These are phyloP conservation scores for Neofelis nebulosa DNA, from an alignment of 2,113 vertebrate species.

Conservation along the genomic window DNA sequence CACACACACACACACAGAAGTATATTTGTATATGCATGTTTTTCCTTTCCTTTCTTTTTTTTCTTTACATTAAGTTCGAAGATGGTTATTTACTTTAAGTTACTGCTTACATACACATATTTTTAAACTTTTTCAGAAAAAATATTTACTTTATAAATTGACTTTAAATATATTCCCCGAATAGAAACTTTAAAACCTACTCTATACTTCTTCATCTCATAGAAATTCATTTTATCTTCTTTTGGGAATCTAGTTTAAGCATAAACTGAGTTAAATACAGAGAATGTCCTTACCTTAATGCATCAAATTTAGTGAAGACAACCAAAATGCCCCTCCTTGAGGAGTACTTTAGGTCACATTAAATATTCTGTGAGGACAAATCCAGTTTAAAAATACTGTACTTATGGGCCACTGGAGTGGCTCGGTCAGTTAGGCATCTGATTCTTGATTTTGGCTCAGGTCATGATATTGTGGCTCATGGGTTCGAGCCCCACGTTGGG, in stretches of 20 bases:
- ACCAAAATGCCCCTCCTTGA: background rate
- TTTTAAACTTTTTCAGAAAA: background rate
- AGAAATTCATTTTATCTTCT: background rate
- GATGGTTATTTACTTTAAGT: background rate
- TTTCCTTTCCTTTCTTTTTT: background rate
- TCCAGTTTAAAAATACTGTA: background rate
- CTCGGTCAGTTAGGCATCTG: background rate
- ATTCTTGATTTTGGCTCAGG: background rate
- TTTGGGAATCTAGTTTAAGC: background rate
- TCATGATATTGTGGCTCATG: background rate
- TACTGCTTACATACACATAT: background rate
- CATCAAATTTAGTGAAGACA: background rate
- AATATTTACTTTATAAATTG: background rate
- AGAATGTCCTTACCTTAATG: background rate
- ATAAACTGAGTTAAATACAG: background rate
- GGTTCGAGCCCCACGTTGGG: background rate
- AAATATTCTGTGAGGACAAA: background rate
- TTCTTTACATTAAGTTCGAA: background rate
- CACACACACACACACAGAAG: background rate
- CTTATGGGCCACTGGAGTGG: background rate
- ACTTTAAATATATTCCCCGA: background rate
- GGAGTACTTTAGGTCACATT: background rate
- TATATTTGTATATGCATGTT: background rate
- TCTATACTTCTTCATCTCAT: background rate
- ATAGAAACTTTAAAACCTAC: background rate